A percentile compares a stretch with the other conserved stretches of the same genome.
phyloP scores from a whole-genome alignment of 2,113 vertebrate genomes.

The Paedocypris sp. region DNA sequence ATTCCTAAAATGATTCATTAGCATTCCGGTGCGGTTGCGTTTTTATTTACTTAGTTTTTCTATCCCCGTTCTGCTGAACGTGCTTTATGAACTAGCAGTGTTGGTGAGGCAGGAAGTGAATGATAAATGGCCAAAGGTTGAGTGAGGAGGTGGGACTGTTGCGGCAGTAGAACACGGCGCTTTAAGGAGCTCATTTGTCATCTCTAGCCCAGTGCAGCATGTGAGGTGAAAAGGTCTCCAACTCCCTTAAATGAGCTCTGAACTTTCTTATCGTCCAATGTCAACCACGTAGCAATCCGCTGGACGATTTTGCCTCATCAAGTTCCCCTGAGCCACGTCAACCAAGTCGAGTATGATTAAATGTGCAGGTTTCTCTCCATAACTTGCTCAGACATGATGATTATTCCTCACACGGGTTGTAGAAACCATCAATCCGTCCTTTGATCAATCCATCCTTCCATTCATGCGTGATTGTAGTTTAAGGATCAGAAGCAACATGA shows the following conservation, averaged over 20 bases:
- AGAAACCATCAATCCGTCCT: too few relatives aligned
- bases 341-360: conserved; percentile 32
- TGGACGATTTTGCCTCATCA: conserved; percentile 24
- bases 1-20: conserved; percentile 1
- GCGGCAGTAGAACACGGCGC: neutral
- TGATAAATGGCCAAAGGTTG: conserved; percentile 21
- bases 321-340: conserved; percentile 33
- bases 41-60: neutral
- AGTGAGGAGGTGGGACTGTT: conserved; percentile 6
- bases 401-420: too few relatives aligned
- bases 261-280: conserved; percentile 22
- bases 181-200: conserved; percentile 38
- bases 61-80: neutral
- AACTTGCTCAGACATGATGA: too few relatives aligned
- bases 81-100: conserved; percentile 15
- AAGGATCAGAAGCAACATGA: too few relatives aligned
- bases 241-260: conserved; percentile 36
- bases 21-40: neutral
- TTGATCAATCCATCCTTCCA: too few relatives aligned
- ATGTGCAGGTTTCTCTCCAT: too few relatives aligned
- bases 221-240: conserved; percentile 38
- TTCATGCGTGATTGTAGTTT: too few relatives aligned
- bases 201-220: conserved; percentile 18
- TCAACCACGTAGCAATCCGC: conserved; percentile 23
- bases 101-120: conserved; percentile 16